Evolutionary conservation across 2,888 invertebrate species (phyloP), one percentile per base, ranked within the genome.

Genomic region (Andrena marginata): DNA sequence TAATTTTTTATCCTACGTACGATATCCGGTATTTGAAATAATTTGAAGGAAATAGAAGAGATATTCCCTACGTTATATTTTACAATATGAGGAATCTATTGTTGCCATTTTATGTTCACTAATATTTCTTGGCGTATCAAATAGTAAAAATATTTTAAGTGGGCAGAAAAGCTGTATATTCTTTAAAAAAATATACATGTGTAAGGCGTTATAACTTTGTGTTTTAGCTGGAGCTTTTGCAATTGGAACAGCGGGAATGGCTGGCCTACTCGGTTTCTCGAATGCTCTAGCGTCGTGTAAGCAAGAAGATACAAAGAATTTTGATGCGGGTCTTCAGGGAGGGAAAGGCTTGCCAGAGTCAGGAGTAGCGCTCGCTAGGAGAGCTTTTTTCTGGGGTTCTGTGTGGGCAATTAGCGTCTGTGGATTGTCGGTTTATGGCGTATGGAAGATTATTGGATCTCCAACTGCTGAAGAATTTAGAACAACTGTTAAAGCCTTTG

Each of bases 361-460:
- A 78, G 98, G 98, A 20, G 96, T 96, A 3, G 93, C 95, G 62
- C 94, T 99, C 77, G 99, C 99, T 0, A 86, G 97, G 71, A 95
- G 97, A 92, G 99, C 99, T 0, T 95, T 99, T 0, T 97, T 97
- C 7, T 97, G 97, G 97, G 99, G 98, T 2, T 97, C 98, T 0
- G 86, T 98, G 0, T 98, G 97, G 94, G 98, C 99, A 0, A 94
- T 98, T n/a, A 95, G 97, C 49, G 98, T 98, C 0, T 97, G 98
- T 74, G 96, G 97, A 8, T 93, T 97, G 68, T 94, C 99, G 71
- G 97, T 97, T 92, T 98, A 96, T 94, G 96, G 96, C 13, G 95
- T 98, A 79, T 99, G 98, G 97, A 98, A 98, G 94, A 91, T 98
- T 16, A 97, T 98, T 56, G 98, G 98, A 74, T 98, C 98, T 31